Percentiles rank a stretch among this genome's conserved stretches.
These are phyloP conservation scores for Asarcornis scutulata DNA, from an alignment of 2,113 vertebrate genomes.

Conservation along the genomic window DNA sequence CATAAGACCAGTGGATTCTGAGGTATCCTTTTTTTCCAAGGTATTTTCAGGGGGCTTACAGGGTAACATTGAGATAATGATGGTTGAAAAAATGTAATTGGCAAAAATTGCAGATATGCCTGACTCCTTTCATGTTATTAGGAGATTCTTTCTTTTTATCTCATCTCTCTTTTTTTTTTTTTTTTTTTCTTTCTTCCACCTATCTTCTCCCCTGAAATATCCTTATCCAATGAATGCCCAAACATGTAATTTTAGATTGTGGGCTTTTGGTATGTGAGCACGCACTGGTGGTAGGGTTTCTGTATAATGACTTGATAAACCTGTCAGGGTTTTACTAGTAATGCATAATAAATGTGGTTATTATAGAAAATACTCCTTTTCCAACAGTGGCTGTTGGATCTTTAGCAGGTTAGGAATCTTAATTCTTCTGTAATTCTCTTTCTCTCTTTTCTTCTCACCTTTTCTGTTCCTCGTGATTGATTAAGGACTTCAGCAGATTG, in stretches of 20 bases:
- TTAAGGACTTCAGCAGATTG: constrained; percentile 7
- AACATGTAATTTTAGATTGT: constrained; percentile 64
- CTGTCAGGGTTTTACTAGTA: constrained; percentile 63
- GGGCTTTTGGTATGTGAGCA: constrained; percentile 51
- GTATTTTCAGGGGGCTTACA: constrained; percentile 38
- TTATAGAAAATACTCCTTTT: constrained; percentile 58
- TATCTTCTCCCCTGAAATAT: not conserved
- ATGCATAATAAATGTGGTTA: constrained; percentile 68
- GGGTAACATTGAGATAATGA: not conserved
- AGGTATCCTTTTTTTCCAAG: not conserved
- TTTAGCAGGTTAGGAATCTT: constrained; percentile 69
- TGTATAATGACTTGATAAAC: constrained; percentile 64
- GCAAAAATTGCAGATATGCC: constrained; percentile 22
- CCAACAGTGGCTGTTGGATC: constrained; percentile 36
- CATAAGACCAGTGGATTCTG: not conserved
- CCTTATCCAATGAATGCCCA: constrained; percentile 52
- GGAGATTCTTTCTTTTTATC: constrained; percentile 36
- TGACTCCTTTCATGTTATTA: constrained; percentile 26
- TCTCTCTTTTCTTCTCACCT: constrained; percentile 34
- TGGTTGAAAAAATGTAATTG: constrained; percentile 20
- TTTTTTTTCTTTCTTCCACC: not conserved
- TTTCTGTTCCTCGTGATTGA: constrained; percentile 29
- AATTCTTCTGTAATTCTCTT: constrained; percentile 58
- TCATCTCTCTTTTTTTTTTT: not conserved
- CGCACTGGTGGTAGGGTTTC: constrained; percentile 56